These are phyloP conservation scores for Glandiceps talaboti DNA, from an alignment of 53 echinoderm and acorn worm species.

Conservation along the genomic window DNA sequence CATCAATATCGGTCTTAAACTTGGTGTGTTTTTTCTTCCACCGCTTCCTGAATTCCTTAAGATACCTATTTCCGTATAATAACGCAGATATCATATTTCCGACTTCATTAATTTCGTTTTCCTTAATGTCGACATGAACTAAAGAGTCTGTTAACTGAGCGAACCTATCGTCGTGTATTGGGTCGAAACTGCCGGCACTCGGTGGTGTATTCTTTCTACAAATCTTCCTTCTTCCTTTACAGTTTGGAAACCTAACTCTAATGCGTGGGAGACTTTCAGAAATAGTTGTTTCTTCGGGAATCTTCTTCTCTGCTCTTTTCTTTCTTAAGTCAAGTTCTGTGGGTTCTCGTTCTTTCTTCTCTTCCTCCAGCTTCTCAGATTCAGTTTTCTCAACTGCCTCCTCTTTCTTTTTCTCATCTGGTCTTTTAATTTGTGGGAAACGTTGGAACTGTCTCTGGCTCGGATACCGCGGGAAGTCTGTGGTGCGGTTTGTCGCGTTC, in stretches of 20 bases:
- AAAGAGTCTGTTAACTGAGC: slow-evolving; percentile 30
- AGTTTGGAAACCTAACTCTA: slow-evolving; percentile 7
- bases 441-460: not conserved
- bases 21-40: not conserved
- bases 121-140: not conserved
- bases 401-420: not conserved
- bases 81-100: not conserved
- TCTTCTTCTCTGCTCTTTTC: slow-evolving; percentile 12
- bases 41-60: not conserved
- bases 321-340: slow-evolving; percentile 2
- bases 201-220: slow-evolving; percentile 1
- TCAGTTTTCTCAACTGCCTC: not conserved
- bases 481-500: no score
- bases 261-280: not conserved
- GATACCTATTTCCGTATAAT: not conserved
- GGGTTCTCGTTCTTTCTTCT: not conserved
- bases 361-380: slow-evolving; percentile 12
- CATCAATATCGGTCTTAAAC: not conserved
- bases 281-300: not conserved
- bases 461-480: not conserved
- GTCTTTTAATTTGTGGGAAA: not conserved
- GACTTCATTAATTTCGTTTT: not conserved
- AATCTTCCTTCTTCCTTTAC: slow-evolving; percentile 8
- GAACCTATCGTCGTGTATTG: slow-evolving; percentile 46
- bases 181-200: slow-evolving; percentile 10